phyloP scores from a whole-genome alignment of 2,113 vertebrate genomes.

The Colaptes auratus region DNA sequence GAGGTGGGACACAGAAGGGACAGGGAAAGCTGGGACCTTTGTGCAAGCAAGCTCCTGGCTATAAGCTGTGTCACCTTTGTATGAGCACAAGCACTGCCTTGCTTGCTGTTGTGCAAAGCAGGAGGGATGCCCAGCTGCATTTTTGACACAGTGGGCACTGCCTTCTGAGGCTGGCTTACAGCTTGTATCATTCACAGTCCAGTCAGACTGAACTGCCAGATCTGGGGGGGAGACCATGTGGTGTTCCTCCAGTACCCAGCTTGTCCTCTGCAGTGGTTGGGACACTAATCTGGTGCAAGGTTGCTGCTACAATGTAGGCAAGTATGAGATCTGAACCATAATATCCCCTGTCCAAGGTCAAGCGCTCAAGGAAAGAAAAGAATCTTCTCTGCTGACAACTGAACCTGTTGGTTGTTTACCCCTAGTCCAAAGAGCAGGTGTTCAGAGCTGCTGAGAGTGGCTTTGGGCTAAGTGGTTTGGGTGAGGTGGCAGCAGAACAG shows the following conservation, averaged over 20 bases:
- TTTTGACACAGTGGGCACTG: rapidly evolving
- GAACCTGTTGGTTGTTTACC: rapidly evolving
- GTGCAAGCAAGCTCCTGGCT: not conserved
- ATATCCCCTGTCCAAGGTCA: not conserved
- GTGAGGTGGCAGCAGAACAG: not conserved
- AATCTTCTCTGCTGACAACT: not conserved
- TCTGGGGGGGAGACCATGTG: not conserved
- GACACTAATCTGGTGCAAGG: not conserved
- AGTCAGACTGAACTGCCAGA: not conserved
- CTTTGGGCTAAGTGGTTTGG: not conserved
- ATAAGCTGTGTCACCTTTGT: rapidly evolving
- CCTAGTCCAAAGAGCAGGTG: not conserved
- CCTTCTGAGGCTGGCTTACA: not conserved
- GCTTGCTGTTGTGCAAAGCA: rapidly evolving
- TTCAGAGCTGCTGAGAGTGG: not conserved
- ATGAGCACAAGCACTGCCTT: not conserved
- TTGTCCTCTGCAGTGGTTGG: not conserved
- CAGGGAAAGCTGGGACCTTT: not conserved
- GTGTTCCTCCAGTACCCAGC: not conserved
- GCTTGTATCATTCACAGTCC: not conserved
- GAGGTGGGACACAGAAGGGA: not conserved
- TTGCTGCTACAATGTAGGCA: not conserved
- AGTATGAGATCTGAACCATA: not conserved
- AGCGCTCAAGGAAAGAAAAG: not conserved
- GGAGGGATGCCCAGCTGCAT: rapidly evolving